Evolutionary conservation across 2,888 invertebrate species (phyloP).

Genomic region (Volucella bombylans): DNA sequence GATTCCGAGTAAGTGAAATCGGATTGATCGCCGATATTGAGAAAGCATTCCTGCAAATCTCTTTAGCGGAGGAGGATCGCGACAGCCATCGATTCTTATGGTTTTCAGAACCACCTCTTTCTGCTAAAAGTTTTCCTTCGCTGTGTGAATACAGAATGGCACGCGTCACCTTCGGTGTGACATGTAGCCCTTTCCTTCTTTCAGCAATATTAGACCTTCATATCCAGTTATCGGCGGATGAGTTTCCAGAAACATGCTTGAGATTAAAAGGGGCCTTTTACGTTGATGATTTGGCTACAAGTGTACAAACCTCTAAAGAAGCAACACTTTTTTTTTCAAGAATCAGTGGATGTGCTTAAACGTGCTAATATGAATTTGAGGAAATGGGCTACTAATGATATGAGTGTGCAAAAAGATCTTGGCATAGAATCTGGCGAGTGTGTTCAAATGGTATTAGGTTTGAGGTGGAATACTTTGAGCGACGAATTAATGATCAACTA

Average conservation of each 20-base stretch:
- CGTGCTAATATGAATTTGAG: conserved; percentile 35
- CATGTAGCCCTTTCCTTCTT: conserved; percentile 35
- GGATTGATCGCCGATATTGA: conserved; percentile 26
- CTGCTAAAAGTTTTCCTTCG: neutral
- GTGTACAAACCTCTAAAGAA: neutral
- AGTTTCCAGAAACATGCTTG: conserved; percentile 16
- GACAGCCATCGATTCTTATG: conserved; percentile 25
- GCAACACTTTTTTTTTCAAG: conserved; percentile 11
- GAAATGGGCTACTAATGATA: conserved; percentile 28
- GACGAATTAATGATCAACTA: too few relatives aligned
- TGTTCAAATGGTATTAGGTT: too few relatives aligned
- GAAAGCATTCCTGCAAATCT: conserved; percentile 24
- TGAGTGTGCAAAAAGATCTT: neutral
- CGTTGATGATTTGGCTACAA: conserved; percentile 21
- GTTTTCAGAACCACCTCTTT: conserved; percentile 1
- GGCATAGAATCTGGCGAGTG: too few relatives aligned
- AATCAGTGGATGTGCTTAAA: neutral
- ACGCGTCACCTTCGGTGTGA: conserved; percentile 32
- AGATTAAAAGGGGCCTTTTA: conserved; percentile 3
- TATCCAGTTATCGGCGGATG: too few relatives aligned
- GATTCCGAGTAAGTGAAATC: conserved; percentile 17
- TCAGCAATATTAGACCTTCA: too few relatives aligned
- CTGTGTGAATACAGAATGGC: conserved; percentile 27
- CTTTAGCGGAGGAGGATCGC: conserved; percentile 5
- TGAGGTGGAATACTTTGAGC: too few relatives aligned